Percentiles rank a stretch among this genome's conserved stretches.
These are phyloP conservation scores for Gambusia holbrooki DNA, from an alignment of 2,113 vertebrate genomes.

Conservation along the genomic window DNA sequence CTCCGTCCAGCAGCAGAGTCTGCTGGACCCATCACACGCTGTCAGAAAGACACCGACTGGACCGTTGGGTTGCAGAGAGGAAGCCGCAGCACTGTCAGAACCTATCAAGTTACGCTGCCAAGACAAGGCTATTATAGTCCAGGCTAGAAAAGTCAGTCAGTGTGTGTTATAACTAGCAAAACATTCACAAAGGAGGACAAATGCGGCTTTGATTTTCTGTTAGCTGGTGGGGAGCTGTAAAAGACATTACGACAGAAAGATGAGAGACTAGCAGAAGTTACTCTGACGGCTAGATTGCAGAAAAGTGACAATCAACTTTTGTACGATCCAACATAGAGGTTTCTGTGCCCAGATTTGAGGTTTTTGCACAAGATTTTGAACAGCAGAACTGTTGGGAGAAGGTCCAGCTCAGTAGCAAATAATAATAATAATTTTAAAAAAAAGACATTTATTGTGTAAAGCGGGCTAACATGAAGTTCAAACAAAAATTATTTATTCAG, in stretches of 20 bases:
- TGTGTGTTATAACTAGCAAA: slow-evolving; percentile 45
- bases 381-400: background rate
- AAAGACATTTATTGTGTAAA: background rate
- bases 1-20: slow-evolving; percentile 45
- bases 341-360: background rate
- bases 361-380: background rate
- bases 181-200: slow-evolving; percentile 29
- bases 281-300: slow-evolving; percentile 19
- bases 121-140: slow-evolving; percentile 49
- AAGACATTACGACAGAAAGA: slow-evolving; percentile 32
- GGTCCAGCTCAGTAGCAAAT: background rate
- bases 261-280: slow-evolving; percentile 34
- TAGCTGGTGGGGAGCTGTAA: slow-evolving; percentile 40
- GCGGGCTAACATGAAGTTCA: background rate
- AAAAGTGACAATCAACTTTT: slow-evolving; percentile 18
- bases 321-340: slow-evolving; percentile 6
- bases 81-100: slow-evolving; percentile 55
- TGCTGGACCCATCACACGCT: slow-evolving; percentile 58
- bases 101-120: slow-evolving; percentile 50
- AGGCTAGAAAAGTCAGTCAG: slow-evolving; percentile 28
- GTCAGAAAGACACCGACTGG: slow-evolving; percentile 49
- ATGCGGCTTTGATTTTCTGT: slow-evolving; percentile 24
- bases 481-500: too few species aligned
- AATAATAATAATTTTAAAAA: too few species aligned
- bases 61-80: slow-evolving; percentile 55